phyloP scores from a whole-genome alignment of 2,888 invertebrate species.

The Troides helena region DNA sequence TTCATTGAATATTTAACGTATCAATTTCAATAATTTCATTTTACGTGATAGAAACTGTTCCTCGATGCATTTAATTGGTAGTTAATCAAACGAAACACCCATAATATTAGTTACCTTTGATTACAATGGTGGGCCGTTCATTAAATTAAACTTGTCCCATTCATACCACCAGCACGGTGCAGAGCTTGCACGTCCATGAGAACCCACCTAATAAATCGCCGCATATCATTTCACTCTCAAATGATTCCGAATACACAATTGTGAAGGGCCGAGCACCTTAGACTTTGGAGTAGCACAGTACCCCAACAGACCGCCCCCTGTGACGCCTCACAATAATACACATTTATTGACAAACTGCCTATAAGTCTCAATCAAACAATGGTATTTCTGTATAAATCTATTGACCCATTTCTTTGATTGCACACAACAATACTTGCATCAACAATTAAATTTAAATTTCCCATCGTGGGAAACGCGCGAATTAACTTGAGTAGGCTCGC shows the following conservation, averaged over 20 bases:
- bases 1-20: too few species aligned
- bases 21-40: too few species aligned
- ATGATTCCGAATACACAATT: constrained; percentile 58
- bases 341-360: constrained; percentile 76
- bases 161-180: constrained; percentile 26
- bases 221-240: constrained; percentile 77
- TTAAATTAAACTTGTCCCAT: constrained; percentile 31
- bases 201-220: constrained; percentile 70
- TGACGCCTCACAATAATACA: constrained; percentile 49
- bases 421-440: constrained; percentile 59
- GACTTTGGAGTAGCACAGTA: constrained; percentile 50
- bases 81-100: background rate
- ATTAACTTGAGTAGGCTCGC: constrained; percentile 65
- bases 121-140: constrained; percentile 19
- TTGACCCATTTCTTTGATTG: constrained; percentile 77
- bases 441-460: constrained; percentile 75
- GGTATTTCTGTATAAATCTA: constrained; percentile 62
- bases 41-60: too few species aligned
- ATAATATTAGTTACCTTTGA: constrained; percentile 4
- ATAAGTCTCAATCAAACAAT: constrained; percentile 76
- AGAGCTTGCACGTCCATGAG: constrained; percentile 43
- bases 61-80: background rate
- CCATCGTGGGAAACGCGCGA: constrained; percentile 71
- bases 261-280: constrained; percentile 53
- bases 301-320: constrained; percentile 57